A percentile compares a stretch with the other conserved stretches of the same genome.
Conservation (phyloP, 2,797 vertebrate species). For the Malacoraja senta region DNA sequence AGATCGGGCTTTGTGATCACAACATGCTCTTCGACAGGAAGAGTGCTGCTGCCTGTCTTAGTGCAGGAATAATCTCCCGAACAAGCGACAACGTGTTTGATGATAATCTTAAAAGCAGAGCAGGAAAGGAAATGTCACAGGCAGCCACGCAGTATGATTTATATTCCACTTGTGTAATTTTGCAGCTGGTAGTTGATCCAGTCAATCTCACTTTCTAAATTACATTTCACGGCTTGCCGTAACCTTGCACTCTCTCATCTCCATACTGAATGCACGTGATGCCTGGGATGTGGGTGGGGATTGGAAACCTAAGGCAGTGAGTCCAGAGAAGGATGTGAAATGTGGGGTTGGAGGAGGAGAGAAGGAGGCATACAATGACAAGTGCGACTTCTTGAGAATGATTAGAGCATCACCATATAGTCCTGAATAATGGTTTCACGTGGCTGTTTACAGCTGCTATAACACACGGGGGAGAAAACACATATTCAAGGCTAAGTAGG, state of each 20-base stretch:
- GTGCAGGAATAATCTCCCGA: slow-evolving; percentile 7
- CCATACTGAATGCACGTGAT: not conserved
- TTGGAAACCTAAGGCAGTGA: not conserved
- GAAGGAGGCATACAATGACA: not conserved
- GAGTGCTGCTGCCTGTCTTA: not conserved
- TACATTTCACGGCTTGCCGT: not conserved
- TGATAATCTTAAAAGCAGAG: slow-evolving; percentile 7
- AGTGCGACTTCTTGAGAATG: not conserved
- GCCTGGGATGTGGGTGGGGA: not conserved
- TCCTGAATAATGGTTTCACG: not conserved
- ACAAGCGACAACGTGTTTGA: not conserved
- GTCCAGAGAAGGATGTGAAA: too few relatives aligned
- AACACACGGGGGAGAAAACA: not conserved
- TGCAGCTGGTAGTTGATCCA: too few relatives aligned
- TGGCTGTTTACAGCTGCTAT: not conserved
- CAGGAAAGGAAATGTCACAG: slow-evolving; percentile 3
- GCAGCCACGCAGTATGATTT: not conserved
- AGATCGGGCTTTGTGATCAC: not conserved
- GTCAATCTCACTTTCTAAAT: slow-evolving; percentile 27
- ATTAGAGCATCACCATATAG: not conserved
- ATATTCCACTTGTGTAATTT: slow-evolving; percentile 5
- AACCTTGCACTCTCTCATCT: not conserved
- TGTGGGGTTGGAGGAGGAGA: too few relatives aligned
- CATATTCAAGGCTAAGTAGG: not conserved
- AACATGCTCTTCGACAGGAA: not conserved